Evolutionary conservation across 2,113 vertebrate species (phyloP), one percentile per base, ranked within the genome.

Genomic region (Salvator merianae): DNA sequence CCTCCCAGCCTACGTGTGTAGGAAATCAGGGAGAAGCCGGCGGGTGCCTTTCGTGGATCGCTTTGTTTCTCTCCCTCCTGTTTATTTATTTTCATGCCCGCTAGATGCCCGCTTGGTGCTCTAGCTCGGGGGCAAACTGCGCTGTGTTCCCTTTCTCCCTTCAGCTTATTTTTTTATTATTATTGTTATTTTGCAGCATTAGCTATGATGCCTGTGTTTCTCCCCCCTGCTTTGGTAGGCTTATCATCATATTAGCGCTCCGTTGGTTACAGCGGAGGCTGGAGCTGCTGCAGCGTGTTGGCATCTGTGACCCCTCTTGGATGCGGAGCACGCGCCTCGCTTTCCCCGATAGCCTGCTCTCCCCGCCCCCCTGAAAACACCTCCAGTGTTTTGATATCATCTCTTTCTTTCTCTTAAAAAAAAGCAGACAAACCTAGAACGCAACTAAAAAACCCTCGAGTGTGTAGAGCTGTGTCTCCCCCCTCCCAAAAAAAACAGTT

Each of bases 1-100:
- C 66, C 32, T 55, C 24, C 4, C 43, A 3, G 6, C 16, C 36
- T 28, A 36, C 24, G 55, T 68, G 30, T 26, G 18, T n/a, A 5
- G 38, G 47, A 70, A 53, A 63, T 40, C 43, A 16, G 50, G 40
- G 32, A 5, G 36, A 62, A n/a, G 22, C 32, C n/a, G 36, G 53
- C 34, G 16, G 59, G 26, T 28, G 10, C 43, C 43, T 47, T 9
- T 9, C 43, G 5, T 47, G 43, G 43, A 5, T 47, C 43, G 18
- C 10, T 73, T 4, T 43, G 22, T 55, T 59, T 59, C 14, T 20
- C 59, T 5, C 12, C 5, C 47, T 13, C 18, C 13, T 30, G 5
- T 90, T 77, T 79, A 79, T 77, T 88, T 89, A 87, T 6, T 90
- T 84, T 82, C 90, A 92, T 93, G 89, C 92, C 92, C 94, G 10